A percentile compares a stretch with the other conserved stretches of the same genome.
These are phyloP conservation scores for Gymnocypris eckloni DNA, from an alignment of 2,797 vertebrate species.

Conservation along the genomic window DNA sequence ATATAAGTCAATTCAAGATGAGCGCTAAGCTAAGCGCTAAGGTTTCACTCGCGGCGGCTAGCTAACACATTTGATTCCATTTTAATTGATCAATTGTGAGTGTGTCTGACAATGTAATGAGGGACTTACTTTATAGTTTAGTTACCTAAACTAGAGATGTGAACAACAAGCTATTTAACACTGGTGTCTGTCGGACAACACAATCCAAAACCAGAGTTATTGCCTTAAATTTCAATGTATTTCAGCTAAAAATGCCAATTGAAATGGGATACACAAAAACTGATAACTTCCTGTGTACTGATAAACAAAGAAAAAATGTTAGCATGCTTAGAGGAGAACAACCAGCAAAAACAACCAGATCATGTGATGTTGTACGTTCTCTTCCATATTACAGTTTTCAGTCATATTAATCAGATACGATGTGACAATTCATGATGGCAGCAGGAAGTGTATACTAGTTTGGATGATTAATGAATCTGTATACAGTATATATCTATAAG, in stretches of 20 bases:
- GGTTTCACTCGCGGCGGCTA: neutral
- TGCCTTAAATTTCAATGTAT: conserved; percentile 78
- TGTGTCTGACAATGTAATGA: conserved; percentile 27
- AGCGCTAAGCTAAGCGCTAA: conserved; percentile 43
- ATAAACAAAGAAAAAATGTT: conserved; percentile 44
- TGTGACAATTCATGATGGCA: conserved; percentile 56
- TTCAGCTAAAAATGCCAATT: conserved; percentile 66
- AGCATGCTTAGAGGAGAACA: conserved; percentile 63
- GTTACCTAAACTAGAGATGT: neutral
- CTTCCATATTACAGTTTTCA: conserved; percentile 43
- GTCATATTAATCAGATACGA: conserved; percentile 42
- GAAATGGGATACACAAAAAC: conserved; percentile 55
- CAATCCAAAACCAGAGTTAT: conserved; percentile 70
- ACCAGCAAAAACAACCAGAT: neutral
- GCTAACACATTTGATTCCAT: conserved; percentile 32
- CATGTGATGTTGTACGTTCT: conserved; percentile 24
- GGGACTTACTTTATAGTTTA: conserved; percentile 22
- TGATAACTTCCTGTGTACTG: conserved; percentile 54
- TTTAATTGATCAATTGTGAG: conserved; percentile 27
- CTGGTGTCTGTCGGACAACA: conserved; percentile 29
- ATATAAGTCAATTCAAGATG: conserved; percentile 27
- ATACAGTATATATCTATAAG: conserved; percentile 52
- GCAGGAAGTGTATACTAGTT: conserved; percentile 51
- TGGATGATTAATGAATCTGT: conserved; percentile 65
- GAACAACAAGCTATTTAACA: conserved; percentile 18